Evolutionary conservation across 2,888 invertebrate species (phyloP).

Genomic region (Aleiodes testaceus): DNA sequence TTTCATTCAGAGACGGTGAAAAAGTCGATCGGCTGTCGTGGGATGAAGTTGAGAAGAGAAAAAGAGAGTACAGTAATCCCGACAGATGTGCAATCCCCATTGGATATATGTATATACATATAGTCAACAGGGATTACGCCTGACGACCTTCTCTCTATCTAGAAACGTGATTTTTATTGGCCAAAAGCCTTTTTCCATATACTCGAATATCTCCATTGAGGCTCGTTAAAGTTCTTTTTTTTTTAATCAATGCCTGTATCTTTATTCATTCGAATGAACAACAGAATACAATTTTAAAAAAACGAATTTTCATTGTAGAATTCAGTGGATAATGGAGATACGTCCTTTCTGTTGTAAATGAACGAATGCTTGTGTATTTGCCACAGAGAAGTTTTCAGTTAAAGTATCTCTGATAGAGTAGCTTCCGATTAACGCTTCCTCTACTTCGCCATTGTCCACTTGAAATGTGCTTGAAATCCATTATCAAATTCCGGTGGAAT

Average conservation of each 20-base stretch:
- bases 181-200: conserved; percentile 13
- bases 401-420: conserved; percentile 15
- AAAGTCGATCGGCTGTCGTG: conserved; percentile 33
- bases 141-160: conserved; percentile 29
- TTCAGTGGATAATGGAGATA: not conserved
- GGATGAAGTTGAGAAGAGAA: conserved; percentile 20
- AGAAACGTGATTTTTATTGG: conserved; percentile 39
- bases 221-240: conserved; percentile 35
- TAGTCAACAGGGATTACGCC: conserved; percentile 37
- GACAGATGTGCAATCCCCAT: conserved; percentile 24
- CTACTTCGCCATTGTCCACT: conserved; percentile 48
- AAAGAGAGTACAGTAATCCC: conserved; percentile 26
- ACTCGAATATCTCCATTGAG: conserved; percentile 19
- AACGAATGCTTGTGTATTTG: not conserved
- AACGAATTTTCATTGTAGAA: too few species aligned
- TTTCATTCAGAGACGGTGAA: conserved; percentile 5
- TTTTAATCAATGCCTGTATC: conserved; percentile 11
- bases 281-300: too few species aligned
- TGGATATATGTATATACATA: not conserved
- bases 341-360: too few species aligned
- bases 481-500: conserved; percentile 53
- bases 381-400: not conserved
- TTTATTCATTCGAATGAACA: conserved; percentile 10
- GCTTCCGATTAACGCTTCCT: conserved; percentile 41
- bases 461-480: conserved; percentile 48